Percentiles rank a stretch among this genome's conserved stretches.
Conservation (phyloP, 2,113 vertebrate species). For the Reinhardtius hippoglossoides region DNA sequence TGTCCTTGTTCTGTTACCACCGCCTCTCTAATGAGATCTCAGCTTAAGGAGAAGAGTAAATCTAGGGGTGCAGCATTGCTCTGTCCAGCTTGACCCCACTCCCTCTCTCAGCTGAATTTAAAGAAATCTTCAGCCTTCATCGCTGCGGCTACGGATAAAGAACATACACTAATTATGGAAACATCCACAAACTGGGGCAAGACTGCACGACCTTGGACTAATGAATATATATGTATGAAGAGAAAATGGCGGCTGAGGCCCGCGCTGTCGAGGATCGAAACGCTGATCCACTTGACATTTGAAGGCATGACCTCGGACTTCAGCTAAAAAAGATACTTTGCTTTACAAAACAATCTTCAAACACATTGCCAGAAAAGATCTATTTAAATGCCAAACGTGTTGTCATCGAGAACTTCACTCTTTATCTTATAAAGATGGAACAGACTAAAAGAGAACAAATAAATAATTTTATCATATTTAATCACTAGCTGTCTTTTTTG, state of each 20-base stretch:
- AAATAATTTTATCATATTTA: not conserved
- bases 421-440: conserved; percentile 9
- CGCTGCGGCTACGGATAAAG: conserved; percentile 47
- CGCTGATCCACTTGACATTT: conserved; percentile 48
- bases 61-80: conserved; percentile 22
- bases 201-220: conserved; percentile 61
- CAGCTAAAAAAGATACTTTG: conserved; percentile 10
- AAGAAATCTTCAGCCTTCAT: conserved; percentile 50
- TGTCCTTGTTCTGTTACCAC: conserved; percentile 55
- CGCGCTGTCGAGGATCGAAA: conserved; percentile 37
- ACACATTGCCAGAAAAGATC: conserved; percentile 23
- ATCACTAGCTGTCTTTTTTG: not conserved
- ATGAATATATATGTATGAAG: conserved; percentile 58
- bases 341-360: conserved; percentile 20
- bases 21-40: conserved; percentile 65
- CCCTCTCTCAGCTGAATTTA: conserved; percentile 41
- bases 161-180: conserved; percentile 66
- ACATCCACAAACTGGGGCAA: conserved; percentile 49
- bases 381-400: conserved; percentile 6
- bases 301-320: conserved; percentile 34
- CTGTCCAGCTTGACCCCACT: conserved; percentile 55
- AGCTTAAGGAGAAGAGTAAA: conserved; percentile 31
- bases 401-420: not conserved
- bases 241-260: conserved; percentile 40
- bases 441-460: conserved; percentile 7